A percentile compares a stretch with the other conserved stretches of the same genome.
Evolutionary conservation across 1,140 invertebrate genomes (phyloP).

Genomic region (Tenebrio molitor): DNA sequence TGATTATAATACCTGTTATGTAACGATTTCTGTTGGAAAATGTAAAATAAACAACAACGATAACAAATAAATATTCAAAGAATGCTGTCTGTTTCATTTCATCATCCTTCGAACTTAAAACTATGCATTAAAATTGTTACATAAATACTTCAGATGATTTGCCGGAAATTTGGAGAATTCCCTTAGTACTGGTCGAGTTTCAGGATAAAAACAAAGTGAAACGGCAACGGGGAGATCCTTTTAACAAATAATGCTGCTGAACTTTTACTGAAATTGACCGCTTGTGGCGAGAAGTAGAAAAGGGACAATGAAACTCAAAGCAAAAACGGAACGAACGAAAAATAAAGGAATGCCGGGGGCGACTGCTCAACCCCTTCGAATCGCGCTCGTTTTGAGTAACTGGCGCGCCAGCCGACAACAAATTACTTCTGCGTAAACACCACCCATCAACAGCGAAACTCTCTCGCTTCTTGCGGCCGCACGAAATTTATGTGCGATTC

Average conservation of each 20-base stretch:
- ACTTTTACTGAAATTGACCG: slow-evolving; percentile 61
- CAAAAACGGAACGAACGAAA: slow-evolving; percentile 51
- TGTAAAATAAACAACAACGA: slow-evolving; percentile 54
- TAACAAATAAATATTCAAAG: slow-evolving; percentile 48
- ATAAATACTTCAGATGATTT: slow-evolving; percentile 45
- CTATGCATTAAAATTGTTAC: slow-evolving; percentile 42
- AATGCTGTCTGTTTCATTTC: slow-evolving; percentile 1
- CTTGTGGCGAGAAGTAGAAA: slow-evolving; percentile 54
- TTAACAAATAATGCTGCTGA: slow-evolving; percentile 57
- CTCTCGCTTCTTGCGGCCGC: no score
- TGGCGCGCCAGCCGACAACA: slow-evolving; percentile 1
- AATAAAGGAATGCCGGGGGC: slow-evolving; percentile 29
- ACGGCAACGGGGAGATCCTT: slow-evolving; percentile 47
- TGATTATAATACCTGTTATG: slow-evolving; percentile 28
- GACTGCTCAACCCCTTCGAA: slow-evolving; percentile 12
- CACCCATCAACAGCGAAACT: no score
- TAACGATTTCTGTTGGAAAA: slow-evolving; percentile 49
- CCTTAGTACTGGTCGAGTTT: slow-evolving; percentile 14
- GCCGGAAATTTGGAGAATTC: slow-evolving; percentile 33
- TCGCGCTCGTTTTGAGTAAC: slow-evolving; percentile 1
- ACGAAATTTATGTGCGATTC: no score
- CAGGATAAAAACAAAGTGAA: slow-evolving; percentile 36
- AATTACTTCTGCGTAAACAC: slow-evolving; percentile 1
- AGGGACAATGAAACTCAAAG: slow-evolving; percentile 46
- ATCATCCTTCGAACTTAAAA: slow-evolving; percentile 32